Percentiles rank a stretch among this genome's conserved stretches.
These are phyloP conservation scores for Dendrocincla fuliginosa DNA, from an alignment of 2,797 vertebrate genomes.

Conservation along the genomic window DNA sequence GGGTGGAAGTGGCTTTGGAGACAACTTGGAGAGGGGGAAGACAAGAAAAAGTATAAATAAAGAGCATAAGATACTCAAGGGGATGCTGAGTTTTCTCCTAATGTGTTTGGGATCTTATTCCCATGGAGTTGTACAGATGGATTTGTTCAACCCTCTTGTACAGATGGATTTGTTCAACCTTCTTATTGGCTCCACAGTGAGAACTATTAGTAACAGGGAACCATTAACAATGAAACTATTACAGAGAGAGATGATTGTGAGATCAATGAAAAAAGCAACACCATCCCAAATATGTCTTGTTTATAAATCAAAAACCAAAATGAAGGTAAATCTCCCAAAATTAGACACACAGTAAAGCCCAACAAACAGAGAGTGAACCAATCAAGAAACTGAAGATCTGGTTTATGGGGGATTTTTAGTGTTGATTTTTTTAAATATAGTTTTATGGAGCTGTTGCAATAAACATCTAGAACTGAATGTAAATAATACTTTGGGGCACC, in stretches of 20 bases:
- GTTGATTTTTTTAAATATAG: not conserved
- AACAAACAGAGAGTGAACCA: not conserved
- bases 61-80: not conserved
- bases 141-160: not conserved
- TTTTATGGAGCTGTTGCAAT: not conserved
- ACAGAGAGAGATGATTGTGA: not conserved
- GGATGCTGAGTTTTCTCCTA: not conserved
- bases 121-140: fast-evolving
- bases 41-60: not conserved
- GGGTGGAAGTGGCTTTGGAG: not conserved
- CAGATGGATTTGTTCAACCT: not conserved
- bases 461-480: not conserved
- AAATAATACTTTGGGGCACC: not conserved
- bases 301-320: not conserved
- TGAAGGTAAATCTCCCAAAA: not conserved
- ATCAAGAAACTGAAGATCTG: not conserved
- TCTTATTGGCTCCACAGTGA: not conserved
- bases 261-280: fast-evolving
- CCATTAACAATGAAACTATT: not conserved
- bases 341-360: not conserved
- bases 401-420: fast-evolving
- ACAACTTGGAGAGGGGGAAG: not conserved
- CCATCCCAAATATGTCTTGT: not conserved
- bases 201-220: not conserved
- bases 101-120: not conserved